Evolutionary conservation across 2,797 vertebrate species (phyloP).

Genomic region (Zonotrichia albicollis): DNA sequence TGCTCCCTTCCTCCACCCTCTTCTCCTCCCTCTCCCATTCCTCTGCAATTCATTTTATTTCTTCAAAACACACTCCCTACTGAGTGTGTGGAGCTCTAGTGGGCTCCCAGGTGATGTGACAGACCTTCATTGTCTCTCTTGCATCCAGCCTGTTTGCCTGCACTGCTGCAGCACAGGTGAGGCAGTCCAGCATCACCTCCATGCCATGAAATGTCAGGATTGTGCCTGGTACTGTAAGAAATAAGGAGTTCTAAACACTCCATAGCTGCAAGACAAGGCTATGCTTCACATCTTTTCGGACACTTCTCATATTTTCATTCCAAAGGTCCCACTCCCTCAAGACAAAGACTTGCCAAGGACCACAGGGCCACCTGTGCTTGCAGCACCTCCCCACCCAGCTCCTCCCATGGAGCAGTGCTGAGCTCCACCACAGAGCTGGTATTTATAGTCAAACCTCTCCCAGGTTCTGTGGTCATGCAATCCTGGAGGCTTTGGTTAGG

Average conservation of each 20-base stretch:
- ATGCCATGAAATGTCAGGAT: background rate
- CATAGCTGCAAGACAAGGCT: background rate
- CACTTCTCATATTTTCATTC: background rate
- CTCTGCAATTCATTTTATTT: background rate
- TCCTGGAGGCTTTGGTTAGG: background rate
- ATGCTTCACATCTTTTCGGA: background rate
- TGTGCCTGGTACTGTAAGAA: background rate
- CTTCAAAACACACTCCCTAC: background rate
- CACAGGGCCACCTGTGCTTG: fast-evolving
- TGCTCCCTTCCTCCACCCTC: background rate
- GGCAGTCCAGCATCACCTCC: background rate
- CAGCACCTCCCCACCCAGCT: background rate
- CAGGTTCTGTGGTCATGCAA: background rate
- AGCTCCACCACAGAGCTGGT: background rate
- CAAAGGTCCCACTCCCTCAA: background rate
- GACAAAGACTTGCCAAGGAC: background rate
- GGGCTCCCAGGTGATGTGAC: background rate
- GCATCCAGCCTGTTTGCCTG: background rate
- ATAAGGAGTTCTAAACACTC: background rate
- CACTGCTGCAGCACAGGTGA: background rate
- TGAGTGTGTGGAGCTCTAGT: background rate
- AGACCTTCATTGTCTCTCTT: background rate
- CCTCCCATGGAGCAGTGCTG: background rate
- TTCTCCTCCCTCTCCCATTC: background rate
- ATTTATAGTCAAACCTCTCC: background rate